Evolutionary conservation across 2,888 invertebrate genomes (phyloP), one percentile per base, ranked within the genome.

Genomic region (Drosophila paracracens): DNA sequence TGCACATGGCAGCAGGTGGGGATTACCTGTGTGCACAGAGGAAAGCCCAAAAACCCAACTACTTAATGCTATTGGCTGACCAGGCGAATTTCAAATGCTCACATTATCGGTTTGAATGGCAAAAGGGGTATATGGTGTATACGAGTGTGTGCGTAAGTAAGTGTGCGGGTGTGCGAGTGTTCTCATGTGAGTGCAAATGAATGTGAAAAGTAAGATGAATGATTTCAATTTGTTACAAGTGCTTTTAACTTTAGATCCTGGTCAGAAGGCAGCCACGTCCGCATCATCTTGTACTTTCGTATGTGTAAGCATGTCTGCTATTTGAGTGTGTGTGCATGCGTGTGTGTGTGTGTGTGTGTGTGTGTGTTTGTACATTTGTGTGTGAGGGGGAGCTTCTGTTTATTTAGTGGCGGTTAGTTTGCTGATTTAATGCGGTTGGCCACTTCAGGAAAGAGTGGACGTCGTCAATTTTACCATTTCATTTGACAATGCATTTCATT

Each of bases 401-500:
- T 85, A 89, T 81, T 88, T 84, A 89, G 89, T 84, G 88, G 85
- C 79, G 77, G 88, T 85, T 88, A 87, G 89, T 82, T 88, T 88
- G 88, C 86, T 88, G 90, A 89, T 90, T 89, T 87, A 87, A 90
- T 88, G 90, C 86, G 79, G 75, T 75, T 81, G 73, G 74, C 70
- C 81, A 88, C 88, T 89, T 85, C 65, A 81, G 86, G 78, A 82
- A 79, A 82, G 72, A 85, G 88, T 89, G 83, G 76, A 88, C 83
- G 87, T 88, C 88, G 90, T 88, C 90, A 89, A 88, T 88, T 88
- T 90, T 83, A 90, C 88, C 87, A 90, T 88, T 90, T 88, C 88
- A 88, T 88, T 90, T 89, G 89, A 90, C 84, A 88, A 90, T 90
- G 89, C 90, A 88, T 88, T 88, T 88, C 90, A 88, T 90, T 90